Evolutionary conservation across 2,113 vertebrate genomes (phyloP).

Genomic region (Phaetusa simplex): DNA sequence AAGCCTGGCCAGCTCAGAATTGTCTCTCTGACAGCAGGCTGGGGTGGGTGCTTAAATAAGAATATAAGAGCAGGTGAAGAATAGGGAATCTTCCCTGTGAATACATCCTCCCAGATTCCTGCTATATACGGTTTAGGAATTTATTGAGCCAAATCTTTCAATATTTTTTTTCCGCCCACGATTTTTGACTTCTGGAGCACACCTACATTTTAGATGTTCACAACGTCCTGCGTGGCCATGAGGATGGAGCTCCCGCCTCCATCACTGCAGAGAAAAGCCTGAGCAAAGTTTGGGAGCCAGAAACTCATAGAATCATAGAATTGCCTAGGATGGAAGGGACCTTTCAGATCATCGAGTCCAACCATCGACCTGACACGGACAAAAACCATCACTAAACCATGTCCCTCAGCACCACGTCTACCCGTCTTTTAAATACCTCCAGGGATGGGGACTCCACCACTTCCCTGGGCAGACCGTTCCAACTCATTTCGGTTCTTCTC

Average conservation of each 20-base stretch:
- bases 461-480: no score
- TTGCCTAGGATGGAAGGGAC: no score
- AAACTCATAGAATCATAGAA: neutral
- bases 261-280: neutral
- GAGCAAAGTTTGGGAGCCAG: neutral
- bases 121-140: neutral
- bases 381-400: no score
- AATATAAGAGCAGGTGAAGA: neutral
- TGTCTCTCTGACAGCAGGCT: neutral
- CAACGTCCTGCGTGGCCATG: fast-evolving
- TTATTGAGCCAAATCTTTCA: neutral
- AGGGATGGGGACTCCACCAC: no score
- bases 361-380: no score
- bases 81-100: neutral
- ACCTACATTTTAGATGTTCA: neutral
- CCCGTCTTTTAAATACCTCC: no score
- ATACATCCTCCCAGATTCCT: neutral
- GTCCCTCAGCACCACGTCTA: no score
- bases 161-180: no score
- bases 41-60: neutral
- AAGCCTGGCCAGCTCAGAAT: neutral
- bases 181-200: neutral
- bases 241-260: neutral
- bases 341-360: no score
- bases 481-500: neutral